Conservation (phyloP, 2,113 vertebrate species). For the Sarotherodon lohbergeri region DNA sequence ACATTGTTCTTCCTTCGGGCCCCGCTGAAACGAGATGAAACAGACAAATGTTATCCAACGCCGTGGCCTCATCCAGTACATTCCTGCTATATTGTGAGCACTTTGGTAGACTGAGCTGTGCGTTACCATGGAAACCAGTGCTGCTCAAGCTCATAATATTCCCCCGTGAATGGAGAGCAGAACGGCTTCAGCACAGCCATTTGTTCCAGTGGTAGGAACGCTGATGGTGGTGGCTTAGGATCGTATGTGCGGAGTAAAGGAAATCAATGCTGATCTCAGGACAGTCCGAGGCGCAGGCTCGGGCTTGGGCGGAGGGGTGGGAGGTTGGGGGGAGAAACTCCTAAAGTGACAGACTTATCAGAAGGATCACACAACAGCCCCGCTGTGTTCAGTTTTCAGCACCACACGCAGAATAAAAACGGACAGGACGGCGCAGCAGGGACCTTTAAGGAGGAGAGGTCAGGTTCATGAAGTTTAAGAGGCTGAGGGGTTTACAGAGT, state of each 20-base stretch:
- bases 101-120: slow-evolving; percentile 70
- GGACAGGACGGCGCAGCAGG: neutral
- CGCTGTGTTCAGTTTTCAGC: neutral
- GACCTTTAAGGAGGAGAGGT: neutral
- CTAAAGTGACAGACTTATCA: neutral
- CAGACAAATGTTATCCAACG: slow-evolving; percentile 40
- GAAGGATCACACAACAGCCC: neutral
- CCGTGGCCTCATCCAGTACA: slow-evolving; percentile 55
- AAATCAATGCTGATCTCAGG: neutral
- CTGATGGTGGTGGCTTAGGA: slow-evolving; percentile 24
- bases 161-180: slow-evolving; percentile 71
- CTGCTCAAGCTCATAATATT: slow-evolving; percentile 81
- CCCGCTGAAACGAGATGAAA: slow-evolving; percentile 23
- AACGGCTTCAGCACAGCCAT: slow-evolving; percentile 29
- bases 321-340: neutral
- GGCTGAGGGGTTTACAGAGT: neutral
- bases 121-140: slow-evolving; percentile 83
- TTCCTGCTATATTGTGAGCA: slow-evolving; percentile 70
- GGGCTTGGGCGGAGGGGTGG: neutral
- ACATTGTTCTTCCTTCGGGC: slow-evolving; percentile 20
- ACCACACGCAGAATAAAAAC: neutral
- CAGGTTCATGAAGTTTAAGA: neutral
- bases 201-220: slow-evolving; percentile 39
- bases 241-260: neutral
- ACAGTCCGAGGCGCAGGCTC: neutral